Base-by-base conservation (phyloP, 1,140 invertebrate species). In the Kradibia gibbosae region DNA sequence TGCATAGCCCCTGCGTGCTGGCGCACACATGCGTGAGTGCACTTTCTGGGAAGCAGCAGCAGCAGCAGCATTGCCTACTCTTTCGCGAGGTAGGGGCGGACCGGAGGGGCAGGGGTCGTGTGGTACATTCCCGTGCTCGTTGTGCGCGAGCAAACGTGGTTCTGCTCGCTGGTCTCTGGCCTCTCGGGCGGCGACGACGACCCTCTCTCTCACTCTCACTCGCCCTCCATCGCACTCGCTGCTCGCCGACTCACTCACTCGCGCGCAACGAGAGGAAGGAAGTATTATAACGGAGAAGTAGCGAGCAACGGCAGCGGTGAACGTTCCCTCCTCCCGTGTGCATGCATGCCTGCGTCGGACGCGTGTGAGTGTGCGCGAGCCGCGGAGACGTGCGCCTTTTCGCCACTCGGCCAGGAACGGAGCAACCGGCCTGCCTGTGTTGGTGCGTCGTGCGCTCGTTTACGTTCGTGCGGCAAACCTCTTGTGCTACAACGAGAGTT, bases 211-310 rank as follows among this genome's bases (percentile, higher is more conserved):
- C 48, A 36, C 48, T 78, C 76, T 53, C 62, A 53, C 62, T 53
- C 65, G 45, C 39, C 39, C 65, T 70, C 76, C 39, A 20, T 70
- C 65, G 34, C 48, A 53, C 45, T 50, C 62, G 45, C 57, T 65
- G 13, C 50, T 67, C 65, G 31, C 65, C 39, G 2, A 36, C n/a
- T 67, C 65, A 20, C 65, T 67, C 65, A 36, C 65, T 36, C 65
- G 13, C 65, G 8, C 65, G 10, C 50, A 53, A 17, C 17, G 39
- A 28, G 34, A 79, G 78, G 78, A 79, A 79, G 78, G 67, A 79
- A 79, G 67, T 79, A 72, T 79, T 79, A 72, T 79, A 79, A 79
- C 78, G 78, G 78, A 72, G 77, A 78, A 78, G 77, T 78, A 78
- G 60, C 77, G 62, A 57, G 53, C 57, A 25, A n/a, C 60, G n/a